Base-by-base conservation (phyloP, 2,797 vertebrate species). In the Xerus rutilus region DNA sequence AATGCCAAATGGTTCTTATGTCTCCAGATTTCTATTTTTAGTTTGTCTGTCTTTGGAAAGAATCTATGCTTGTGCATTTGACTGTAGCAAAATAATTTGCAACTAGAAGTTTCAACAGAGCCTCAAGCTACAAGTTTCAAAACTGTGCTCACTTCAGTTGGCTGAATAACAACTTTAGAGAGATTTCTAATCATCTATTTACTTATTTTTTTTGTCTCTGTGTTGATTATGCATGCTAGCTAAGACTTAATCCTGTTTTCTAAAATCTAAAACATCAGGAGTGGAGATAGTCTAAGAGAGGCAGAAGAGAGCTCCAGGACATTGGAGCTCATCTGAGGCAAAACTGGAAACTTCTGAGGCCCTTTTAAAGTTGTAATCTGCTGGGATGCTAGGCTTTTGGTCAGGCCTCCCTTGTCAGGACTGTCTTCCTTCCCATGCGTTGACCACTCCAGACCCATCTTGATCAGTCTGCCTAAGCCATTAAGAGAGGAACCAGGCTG, bases 1-100 rank as follows among this genome's bases (percentile, higher is more conserved):
- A 88, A 90, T 76, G 91, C 88, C 92, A 93, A 65, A 93, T 95
- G 78, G 77, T 72, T 92, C 69, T 85, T 81, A 59, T 67, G 81
- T 93, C 90, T 94, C 92, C 43, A 87, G 89, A 92, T 93, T 93
- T 90, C 91, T 96, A 94, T 94, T 96, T 95, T 95, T 85, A 96
- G 77, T 76, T 93, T 95, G 20, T 82, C 95, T 93, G 52, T 97
- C 90, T 96, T 90, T 89, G 84, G 92, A 78, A 96, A 95, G 47
- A 87, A 54, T 82, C 77, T 96, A 49, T 93, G 73, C 78, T 84
- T 95, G 89, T 96, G 77, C 64, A 76, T n/a, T 91, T 89, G 69
- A 89, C 86, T 89, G n/a, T 7, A 88, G 87, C 21, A 92, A 87
- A 87, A 90, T 81, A 96, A 88, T 85, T 57, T 82, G 86, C 30